Evolutionary conservation across 2,888 invertebrate genomes (phyloP).

Genomic region (Ormyrus pomaceus): DNA sequence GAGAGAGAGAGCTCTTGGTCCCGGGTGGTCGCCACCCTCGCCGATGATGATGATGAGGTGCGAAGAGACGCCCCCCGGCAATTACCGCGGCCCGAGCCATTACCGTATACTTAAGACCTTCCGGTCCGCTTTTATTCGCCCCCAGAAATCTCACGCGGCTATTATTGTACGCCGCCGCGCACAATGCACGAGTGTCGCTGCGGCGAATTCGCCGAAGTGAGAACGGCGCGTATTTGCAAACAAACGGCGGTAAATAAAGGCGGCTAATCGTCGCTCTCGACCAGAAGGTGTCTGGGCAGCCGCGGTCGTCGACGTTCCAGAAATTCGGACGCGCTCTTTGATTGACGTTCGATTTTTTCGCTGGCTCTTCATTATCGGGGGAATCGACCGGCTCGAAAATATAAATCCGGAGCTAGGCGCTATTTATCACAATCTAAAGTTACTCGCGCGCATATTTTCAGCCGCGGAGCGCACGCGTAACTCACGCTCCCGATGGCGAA

Average conservation of each 20-base stretch:
- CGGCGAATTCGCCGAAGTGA: conserved; percentile 24
- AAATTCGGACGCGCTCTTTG: too few relatives aligned
- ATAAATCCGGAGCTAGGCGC: too few relatives aligned
- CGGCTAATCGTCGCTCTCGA: too few relatives aligned
- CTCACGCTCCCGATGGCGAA: too few relatives aligned
- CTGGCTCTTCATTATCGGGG: too few relatives aligned
- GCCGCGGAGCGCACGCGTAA: too few relatives aligned
- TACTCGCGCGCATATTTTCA: too few relatives aligned
- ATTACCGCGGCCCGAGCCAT: conserved; percentile 68
- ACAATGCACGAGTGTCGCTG: not conserved
- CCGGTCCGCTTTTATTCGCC: not conserved
- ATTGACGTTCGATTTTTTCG: too few relatives aligned
- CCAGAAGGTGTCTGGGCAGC: not conserved
- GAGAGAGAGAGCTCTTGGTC: conserved; percentile 46
- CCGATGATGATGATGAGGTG: conserved; percentile 73
- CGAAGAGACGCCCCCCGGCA: conserved; percentile 74
- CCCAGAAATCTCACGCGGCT: not conserved
- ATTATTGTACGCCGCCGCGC: conserved; percentile 41
- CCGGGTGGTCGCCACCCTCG: conserved; percentile 40
- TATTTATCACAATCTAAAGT: too few relatives aligned
- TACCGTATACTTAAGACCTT: conserved; percentile 62
- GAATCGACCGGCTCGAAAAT: too few relatives aligned
- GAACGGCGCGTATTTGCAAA: conserved; percentile 36
- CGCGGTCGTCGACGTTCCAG: conserved; percentile 5
- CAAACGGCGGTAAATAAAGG: conserved; percentile 35